phyloP scores from a whole-genome alignment of 2,888 invertebrate species.

The Pherbina coryleti region DNA sequence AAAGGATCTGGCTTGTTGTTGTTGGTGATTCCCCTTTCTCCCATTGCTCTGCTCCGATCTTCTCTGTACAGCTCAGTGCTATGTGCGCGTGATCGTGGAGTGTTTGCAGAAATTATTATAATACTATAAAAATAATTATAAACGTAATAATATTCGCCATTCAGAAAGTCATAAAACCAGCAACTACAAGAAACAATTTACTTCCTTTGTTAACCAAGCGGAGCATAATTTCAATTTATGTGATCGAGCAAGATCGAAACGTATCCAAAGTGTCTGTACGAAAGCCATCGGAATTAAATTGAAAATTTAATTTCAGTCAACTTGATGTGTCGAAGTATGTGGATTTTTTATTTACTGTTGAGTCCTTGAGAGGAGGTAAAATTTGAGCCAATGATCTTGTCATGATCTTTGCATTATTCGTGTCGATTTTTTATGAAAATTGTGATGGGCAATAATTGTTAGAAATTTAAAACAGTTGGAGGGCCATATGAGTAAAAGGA shows the following conservation, averaged over 20 bases:
- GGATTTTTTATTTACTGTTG: background rate
- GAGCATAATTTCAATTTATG: constrained; percentile 51
- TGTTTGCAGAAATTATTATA: constrained; percentile 45
- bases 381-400: too few species aligned
- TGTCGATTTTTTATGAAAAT: too few species aligned
- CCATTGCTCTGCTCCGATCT: background rate
- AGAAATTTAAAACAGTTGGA: too few species aligned
- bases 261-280: background rate
- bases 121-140: constrained; percentile 49
- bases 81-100: constrained; percentile 7
- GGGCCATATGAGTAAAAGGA: too few species aligned
- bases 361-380: background rate
- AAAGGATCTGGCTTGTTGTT: constrained; percentile 18
- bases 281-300: background rate
- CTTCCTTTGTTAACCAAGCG: constrained; percentile 45
- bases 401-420: too few species aligned
- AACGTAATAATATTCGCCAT: constrained; percentile 47
- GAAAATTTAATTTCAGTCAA: background rate
- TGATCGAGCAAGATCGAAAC: constrained; percentile 29
- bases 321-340: background rate
- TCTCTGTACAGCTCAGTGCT: background rate
- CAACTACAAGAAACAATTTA: constrained; percentile 32
- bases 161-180: background rate
- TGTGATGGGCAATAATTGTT: too few species aligned
- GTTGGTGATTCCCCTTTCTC: background rate